A percentile compares a stretch with the other conserved stretches of the same genome.
Conservation (phyloP, 2,797 vertebrate species). For the Caiman crocodilus region DNA sequence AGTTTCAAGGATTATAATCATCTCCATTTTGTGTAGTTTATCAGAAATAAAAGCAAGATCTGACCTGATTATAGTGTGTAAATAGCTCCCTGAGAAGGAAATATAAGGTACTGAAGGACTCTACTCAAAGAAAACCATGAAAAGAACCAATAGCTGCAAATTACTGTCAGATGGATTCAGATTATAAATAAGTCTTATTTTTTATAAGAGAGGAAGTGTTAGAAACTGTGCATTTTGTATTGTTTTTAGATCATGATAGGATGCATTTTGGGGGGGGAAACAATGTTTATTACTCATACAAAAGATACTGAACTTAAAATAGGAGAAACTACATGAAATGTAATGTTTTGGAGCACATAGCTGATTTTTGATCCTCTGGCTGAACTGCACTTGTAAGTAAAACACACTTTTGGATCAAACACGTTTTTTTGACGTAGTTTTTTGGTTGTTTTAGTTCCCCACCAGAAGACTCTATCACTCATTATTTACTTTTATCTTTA, state of each 20-base stretch:
- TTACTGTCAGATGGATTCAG: background rate
- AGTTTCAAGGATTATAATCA: background rate
- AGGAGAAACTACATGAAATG: no score
- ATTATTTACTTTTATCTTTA: no score
- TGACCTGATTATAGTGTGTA: background rate
- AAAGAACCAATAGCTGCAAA: background rate
- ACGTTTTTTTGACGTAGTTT: no score
- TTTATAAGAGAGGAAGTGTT: background rate
- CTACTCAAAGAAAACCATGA: background rate
- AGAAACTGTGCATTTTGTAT: background rate
- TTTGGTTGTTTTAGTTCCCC: no score
- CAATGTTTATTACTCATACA: background rate
- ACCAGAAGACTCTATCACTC: no score
- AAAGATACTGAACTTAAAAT: background rate
- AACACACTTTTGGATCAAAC: no score
- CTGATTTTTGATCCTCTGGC: no score
- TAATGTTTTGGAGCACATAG: no score
- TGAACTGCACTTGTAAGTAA: no score
- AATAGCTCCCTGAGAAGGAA: background rate
- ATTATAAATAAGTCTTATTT: background rate
- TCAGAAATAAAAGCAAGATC: background rate
- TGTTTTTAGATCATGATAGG: background rate
- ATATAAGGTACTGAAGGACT: fast-evolving
- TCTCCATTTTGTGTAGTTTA: background rate
- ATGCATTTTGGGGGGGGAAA: background rate